Percentiles rank a stretch among this genome's conserved stretches.
These are phyloP conservation scores for Zosterops hypoxanthus DNA, from an alignment of 2,113 vertebrate genomes.

Conservation along the genomic window DNA sequence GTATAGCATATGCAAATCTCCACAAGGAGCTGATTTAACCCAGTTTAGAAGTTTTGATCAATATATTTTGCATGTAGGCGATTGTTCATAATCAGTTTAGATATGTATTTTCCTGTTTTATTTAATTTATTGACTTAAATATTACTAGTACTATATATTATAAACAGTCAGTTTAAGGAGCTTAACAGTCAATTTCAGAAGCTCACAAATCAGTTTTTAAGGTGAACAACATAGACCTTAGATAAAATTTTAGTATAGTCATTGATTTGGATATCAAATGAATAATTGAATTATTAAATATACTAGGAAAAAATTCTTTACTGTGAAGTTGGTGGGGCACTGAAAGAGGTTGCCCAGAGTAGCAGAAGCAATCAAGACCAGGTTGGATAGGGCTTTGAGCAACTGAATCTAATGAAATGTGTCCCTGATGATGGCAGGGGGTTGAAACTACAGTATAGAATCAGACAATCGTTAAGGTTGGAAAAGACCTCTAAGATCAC, in stretches of 20 bases:
- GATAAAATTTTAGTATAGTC: not conserved
- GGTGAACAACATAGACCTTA: not conserved
- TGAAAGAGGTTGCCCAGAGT: not conserved
- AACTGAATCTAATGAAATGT: fast-evolving
- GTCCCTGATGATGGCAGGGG: not conserved
- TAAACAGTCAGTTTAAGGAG: not conserved
- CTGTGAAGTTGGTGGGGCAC: not conserved
- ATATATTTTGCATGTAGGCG: not conserved
- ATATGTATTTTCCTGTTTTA: not conserved
- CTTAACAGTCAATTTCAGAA: not conserved
- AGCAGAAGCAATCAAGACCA: not conserved
- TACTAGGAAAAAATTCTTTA: not conserved
- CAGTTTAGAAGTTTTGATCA: not conserved
- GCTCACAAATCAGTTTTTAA: not conserved
- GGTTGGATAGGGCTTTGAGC: not conserved
- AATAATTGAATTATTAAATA: not conserved
- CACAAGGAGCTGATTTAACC: not conserved
- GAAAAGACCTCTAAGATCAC: not conserved
- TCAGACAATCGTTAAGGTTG: not conserved
- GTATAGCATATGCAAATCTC: not conserved
- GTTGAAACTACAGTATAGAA: not conserved
- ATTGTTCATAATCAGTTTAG: not conserved
- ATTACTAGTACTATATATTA: not conserved
- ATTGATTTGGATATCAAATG: not conserved
- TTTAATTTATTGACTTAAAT: not conserved